Conservation (phyloP, 2,888 invertebrate genomes). For the Philhelius pedissequus region DNA sequence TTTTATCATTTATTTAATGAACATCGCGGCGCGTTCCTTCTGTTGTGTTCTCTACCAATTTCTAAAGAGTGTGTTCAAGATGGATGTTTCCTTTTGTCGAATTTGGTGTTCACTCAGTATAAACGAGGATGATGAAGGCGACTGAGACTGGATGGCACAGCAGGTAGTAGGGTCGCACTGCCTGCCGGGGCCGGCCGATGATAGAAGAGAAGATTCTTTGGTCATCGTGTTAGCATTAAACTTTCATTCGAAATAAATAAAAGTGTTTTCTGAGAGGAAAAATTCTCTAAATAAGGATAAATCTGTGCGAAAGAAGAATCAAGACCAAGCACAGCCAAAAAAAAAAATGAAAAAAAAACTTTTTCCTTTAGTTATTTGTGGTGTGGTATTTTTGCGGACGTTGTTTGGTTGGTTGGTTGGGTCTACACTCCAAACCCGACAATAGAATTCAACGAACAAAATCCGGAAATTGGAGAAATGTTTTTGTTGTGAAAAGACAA, state of each 20-base stretch:
- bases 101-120: conserved; percentile 6
- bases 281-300: conserved; percentile 63
- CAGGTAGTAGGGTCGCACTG: background rate
- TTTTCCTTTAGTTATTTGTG: conserved; percentile 35
- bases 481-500: conserved; percentile 1
- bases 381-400: conserved; percentile 46
- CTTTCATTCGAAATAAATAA: conserved; percentile 64
- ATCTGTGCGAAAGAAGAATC: conserved; percentile 39
- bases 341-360: background rate
- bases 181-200: background rate
- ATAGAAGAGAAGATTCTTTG: conserved; percentile 35
- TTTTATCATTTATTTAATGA: conserved; percentile 59
- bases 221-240: conserved; percentile 67
- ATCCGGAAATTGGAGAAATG: conserved; percentile 36
- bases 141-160: background rate
- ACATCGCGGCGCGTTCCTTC: conserved; percentile 18
- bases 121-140: background rate
- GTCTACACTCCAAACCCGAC: background rate
- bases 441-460: background rate
- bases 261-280: conserved; percentile 55
- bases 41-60: background rate
- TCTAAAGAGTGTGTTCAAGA: conserved; percentile 42
- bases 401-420: background rate
- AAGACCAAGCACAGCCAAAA: background rate
- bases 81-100: conserved; percentile 45